A percentile compares a stretch with the other conserved stretches of the same genome.
These are phyloP conservation scores for Halcyon badia DNA, from an alignment of 2,797 vertebrate species.

Conservation along the genomic window DNA sequence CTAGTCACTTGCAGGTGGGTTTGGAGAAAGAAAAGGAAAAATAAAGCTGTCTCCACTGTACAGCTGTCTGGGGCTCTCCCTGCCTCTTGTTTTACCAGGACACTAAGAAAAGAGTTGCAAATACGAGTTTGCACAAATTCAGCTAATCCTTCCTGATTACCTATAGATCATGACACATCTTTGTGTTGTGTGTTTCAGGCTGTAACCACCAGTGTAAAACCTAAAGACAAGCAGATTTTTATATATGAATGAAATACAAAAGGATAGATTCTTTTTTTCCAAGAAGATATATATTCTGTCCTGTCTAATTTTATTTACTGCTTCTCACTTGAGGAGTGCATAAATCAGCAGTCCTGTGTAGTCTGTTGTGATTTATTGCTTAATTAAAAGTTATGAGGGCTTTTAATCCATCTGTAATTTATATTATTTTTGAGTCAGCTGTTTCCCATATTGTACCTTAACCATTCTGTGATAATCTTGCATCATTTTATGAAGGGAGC, in stretches of 20 bases:
- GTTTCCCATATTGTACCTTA: conserved; percentile 49
- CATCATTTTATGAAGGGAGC: not conserved
- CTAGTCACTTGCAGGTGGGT: not conserved
- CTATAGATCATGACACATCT: not conserved
- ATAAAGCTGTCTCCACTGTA: not conserved
- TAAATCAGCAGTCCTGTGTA: conserved; percentile 65
- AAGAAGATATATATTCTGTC: conserved; percentile 14
- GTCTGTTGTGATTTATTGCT: conserved; percentile 69
- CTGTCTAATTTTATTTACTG: conserved; percentile 68
- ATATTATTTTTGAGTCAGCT: conserved; percentile 68
- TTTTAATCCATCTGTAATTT: conserved; percentile 73
- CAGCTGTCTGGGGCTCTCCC: not conserved
- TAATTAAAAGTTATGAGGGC: conserved; percentile 77
- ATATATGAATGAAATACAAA: not conserved
- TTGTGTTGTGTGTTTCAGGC: not conserved
- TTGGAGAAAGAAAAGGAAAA: not conserved
- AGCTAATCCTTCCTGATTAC: not conserved
- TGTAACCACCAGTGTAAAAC: not conserved
- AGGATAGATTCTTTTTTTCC: not conserved
- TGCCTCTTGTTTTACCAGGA: not conserved
- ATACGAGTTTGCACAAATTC: not conserved
- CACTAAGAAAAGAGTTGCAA: not conserved
- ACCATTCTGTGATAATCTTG: not conserved
- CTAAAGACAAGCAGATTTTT: not conserved
- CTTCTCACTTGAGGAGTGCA: conserved; percentile 38